Evolutionary conservation across 2,888 invertebrate genomes (phyloP).

Genomic region (Aromia moschata): DNA sequence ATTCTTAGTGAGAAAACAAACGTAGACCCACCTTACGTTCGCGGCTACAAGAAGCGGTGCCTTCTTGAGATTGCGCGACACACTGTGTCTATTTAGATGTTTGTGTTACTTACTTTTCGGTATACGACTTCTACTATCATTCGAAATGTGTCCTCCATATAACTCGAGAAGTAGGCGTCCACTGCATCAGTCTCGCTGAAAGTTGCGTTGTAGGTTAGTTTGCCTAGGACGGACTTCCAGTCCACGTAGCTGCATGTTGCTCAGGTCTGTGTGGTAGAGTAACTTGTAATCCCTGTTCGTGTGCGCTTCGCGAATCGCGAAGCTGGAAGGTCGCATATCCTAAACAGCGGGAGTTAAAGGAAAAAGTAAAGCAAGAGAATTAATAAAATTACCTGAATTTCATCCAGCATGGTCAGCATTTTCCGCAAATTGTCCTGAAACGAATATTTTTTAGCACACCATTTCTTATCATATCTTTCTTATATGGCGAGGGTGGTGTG

Average conservation of each 20-base stretch:
- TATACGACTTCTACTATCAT: neutral
- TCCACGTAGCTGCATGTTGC: neutral
- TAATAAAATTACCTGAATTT: neutral
- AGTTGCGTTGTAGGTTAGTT: conserved; percentile 1
- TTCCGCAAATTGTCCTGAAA: neutral
- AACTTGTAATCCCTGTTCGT: neutral
- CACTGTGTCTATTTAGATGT: too few relatives aligned
- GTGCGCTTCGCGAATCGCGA: neutral
- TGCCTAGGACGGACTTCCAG: conserved; percentile 1
- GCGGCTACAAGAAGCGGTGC: too few relatives aligned
- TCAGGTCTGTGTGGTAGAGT: neutral
- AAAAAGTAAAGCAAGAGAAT: neutral
- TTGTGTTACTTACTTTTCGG: neutral
- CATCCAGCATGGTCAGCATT: neutral
- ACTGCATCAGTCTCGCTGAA: neutral
- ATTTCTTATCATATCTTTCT: too few relatives aligned
- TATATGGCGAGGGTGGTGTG: too few relatives aligned
- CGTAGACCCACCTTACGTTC: neutral
- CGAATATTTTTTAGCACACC: too few relatives aligned
- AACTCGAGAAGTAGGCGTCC: neutral
- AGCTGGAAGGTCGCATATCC: neutral
- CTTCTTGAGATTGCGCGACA: too few relatives aligned
- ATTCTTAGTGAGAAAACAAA: neutral
- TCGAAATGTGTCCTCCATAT: neutral
- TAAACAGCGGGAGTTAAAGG: neutral